These are phyloP conservation scores for Coreoperca whiteheadi DNA, from an alignment of 2,113 vertebrate genomes.

Conservation along the genomic window DNA sequence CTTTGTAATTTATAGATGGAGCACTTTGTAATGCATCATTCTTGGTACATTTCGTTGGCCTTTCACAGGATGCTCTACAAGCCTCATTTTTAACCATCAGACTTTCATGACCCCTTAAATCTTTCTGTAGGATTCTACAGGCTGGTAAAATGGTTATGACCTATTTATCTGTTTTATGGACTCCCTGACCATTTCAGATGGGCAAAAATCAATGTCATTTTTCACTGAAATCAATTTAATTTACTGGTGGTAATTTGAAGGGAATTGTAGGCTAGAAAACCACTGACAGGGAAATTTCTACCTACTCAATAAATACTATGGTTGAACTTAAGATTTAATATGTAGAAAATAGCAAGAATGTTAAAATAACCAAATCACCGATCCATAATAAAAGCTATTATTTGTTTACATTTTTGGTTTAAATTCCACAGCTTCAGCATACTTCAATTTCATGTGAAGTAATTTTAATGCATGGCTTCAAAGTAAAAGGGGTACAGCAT, in stretches of 20 bases:
- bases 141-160: slow-evolving; percentile 86
- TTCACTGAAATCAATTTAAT: slow-evolving; percentile 78
- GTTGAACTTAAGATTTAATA: slow-evolving; percentile 25
- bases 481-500: slow-evolving; percentile 22
- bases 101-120: slow-evolving; percentile 82
- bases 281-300: slow-evolving; percentile 37
- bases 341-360: not conserved
- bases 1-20: slow-evolving; percentile 26
- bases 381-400: not conserved
- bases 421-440: slow-evolving; percentile 4
- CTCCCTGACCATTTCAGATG: slow-evolving; percentile 79
- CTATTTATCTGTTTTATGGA: slow-evolving; percentile 87
- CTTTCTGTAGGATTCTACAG: slow-evolving; percentile 80
- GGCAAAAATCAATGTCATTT: slow-evolving; percentile 81
- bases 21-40: slow-evolving; percentile 37
- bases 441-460: slow-evolving; percentile 18
- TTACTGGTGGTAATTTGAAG: slow-evolving; percentile 77
- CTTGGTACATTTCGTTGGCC: slow-evolving; percentile 39
- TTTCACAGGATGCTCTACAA: slow-evolving; percentile 39
- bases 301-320: slow-evolving; percentile 36
- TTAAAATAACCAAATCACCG: not conserved
- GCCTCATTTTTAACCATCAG: slow-evolving; percentile 70
- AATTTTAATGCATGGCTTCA: slow-evolving; percentile 28
- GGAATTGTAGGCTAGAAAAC: slow-evolving; percentile 50
- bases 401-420: not conserved